phyloP scores from a whole-genome alignment of 2,797 vertebrate genomes.

The Danio kyathit region DNA sequence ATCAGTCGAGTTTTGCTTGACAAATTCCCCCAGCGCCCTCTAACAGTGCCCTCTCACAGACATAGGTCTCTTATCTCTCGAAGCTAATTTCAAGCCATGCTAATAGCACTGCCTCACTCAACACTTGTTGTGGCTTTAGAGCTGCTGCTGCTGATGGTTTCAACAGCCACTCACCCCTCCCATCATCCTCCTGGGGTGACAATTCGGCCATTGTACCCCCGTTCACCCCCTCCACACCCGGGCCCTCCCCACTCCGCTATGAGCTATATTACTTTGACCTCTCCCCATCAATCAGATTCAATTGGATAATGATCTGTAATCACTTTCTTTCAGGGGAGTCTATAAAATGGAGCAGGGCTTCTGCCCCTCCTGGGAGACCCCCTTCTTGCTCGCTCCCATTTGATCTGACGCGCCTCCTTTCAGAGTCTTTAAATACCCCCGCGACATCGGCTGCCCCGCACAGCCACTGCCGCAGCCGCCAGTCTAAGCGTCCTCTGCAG shows the following conservation, averaged over 20 bases:
- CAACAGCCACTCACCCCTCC: conserved; percentile 62
- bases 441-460: conserved; percentile 64
- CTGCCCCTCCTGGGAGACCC: conserved; percentile 95
- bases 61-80: conserved; percentile 77
- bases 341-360: conserved; percentile 95
- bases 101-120: conserved; percentile 69
- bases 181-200: conserved; percentile 83
- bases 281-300: conserved; percentile 99
- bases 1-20: conserved; percentile 17
- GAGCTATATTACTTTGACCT: conserved; percentile 99
- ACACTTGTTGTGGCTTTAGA: conserved; percentile 79
- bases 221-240: conserved; percentile 64
- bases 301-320: conserved; percentile 99
- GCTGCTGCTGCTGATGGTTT: conserved; percentile 67
- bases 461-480: conserved; percentile 27
- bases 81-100: conserved; percentile 72
- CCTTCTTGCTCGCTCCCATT: conserved; percentile 97
- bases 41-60: conserved; percentile 24
- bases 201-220: conserved; percentile 92
- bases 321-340: conserved; percentile 99
- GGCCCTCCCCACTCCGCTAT: conserved; percentile 76
- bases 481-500: conserved; percentile 66
- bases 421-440: conserved; percentile 90
- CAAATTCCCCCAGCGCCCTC: conserved; percentile 1
- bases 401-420: conserved; percentile 88